Conservation (phyloP, 1,140 invertebrate species). For the Bombus terrestris region DNA sequence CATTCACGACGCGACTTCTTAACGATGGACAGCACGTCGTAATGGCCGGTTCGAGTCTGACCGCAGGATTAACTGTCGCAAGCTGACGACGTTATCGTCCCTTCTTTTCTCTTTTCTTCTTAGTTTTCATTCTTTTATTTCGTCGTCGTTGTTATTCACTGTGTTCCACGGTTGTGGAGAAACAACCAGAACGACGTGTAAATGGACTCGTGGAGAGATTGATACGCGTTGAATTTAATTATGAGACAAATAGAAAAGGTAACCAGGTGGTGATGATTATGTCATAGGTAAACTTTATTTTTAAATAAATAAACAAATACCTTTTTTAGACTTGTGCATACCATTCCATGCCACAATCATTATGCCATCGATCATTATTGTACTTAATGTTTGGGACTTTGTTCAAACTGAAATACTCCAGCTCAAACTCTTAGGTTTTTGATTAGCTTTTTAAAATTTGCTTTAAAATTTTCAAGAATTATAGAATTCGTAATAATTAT, state of each 20-base stretch:
- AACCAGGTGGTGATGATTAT: not conserved
- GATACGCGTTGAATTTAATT: not conserved
- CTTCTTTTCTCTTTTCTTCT: not conserved
- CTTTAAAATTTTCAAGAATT: too few species aligned
- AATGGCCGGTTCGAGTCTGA: conserved; percentile 20
- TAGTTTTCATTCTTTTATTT: not conserved
- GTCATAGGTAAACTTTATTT: not conserved
- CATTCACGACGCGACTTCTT: conserved; percentile 49
- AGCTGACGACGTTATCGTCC: conserved; percentile 31
- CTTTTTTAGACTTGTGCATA: too few species aligned
- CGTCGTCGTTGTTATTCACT: not conserved
- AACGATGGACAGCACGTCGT: conserved; percentile 29
- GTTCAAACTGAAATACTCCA: too few species aligned
- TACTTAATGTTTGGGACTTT: too few species aligned
- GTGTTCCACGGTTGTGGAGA: not conserved
- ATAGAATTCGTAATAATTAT: too few species aligned
- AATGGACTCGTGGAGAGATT: not conserved
- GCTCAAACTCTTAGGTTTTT: too few species aligned
- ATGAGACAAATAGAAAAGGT: not conserved
- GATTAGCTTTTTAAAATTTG: too few species aligned
- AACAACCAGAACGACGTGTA: not conserved
- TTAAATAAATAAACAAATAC: not conserved
- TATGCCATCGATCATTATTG: too few species aligned
- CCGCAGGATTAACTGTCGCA: conserved; percentile 27
- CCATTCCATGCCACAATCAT: too few species aligned